Percentiles rank a stretch among this genome's conserved stretches.
phyloP scores from a whole-genome alignment of 92 coral and sea anemone species.

The Zoanthus gigantus region DNA sequence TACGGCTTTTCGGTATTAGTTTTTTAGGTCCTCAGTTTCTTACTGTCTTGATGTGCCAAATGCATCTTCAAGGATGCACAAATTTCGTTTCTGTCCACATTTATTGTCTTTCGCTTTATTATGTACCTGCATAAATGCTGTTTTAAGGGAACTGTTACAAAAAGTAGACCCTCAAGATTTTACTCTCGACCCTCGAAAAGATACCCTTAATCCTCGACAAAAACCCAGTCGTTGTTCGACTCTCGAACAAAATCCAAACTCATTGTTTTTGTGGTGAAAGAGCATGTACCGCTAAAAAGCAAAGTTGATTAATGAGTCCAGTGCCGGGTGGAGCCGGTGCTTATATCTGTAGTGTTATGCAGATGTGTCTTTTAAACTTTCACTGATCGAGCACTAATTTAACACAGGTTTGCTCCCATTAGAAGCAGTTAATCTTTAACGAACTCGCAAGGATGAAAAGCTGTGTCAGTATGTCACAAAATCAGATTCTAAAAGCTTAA shows the following conservation, averaged over 20 bases:
- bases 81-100: too few species aligned
- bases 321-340: neutral
- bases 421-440: too few species aligned
- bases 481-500: too few species aligned
- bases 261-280: neutral
- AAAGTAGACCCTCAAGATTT: neutral
- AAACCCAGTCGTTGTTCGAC: neutral
- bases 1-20: too few species aligned
- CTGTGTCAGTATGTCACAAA: too few species aligned
- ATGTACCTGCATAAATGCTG: too few species aligned
- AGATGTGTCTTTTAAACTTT: neutral
- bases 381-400: neutral
- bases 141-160: neutral
- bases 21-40: too few species aligned
- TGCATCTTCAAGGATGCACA: too few species aligned
- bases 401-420: neutral
- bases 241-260: neutral
- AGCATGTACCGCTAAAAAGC: neutral
- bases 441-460: too few species aligned
- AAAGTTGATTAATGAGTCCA: neutral
- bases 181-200: neutral
- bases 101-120: too few species aligned
- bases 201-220: neutral
- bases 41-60: too few species aligned
- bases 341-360: neutral